These are phyloP conservation scores for Lordiphosa clarofinis DNA, from an alignment of 1,140 invertebrate genomes.

Conservation along the genomic window DNA sequence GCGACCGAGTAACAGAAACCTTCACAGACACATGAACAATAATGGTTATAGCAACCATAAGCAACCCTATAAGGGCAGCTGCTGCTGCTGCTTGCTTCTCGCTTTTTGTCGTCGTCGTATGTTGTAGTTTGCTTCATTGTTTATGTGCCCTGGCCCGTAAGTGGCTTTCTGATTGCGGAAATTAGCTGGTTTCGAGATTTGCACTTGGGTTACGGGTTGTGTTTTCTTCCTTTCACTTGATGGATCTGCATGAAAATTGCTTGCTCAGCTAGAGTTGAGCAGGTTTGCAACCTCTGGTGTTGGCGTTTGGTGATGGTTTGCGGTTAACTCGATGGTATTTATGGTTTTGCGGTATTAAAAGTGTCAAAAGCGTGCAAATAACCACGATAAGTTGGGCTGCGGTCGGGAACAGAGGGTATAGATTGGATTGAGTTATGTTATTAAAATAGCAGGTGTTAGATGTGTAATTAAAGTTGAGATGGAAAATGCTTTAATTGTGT, in stretches of 20 bases:
- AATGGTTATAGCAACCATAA: constrained; percentile 24
- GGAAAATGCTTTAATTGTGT: no score
- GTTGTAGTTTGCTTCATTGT: constrained; percentile 47
- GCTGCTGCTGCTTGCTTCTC: no score
- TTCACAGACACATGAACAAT: constrained; percentile 47
- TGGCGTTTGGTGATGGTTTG: constrained; percentile 33
- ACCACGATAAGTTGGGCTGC: constrained; percentile 32
- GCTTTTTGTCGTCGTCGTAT: neutral
- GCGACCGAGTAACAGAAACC: constrained; percentile 16
- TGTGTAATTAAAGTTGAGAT: no score
- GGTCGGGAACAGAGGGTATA: neutral
- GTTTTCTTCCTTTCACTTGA: constrained; percentile 51
- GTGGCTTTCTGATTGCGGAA: constrained; percentile 74
- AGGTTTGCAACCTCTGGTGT: constrained; percentile 10
- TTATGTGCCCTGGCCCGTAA: constrained; percentile 64
- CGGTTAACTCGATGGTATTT: constrained; percentile 57
- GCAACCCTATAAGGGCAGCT: no score
- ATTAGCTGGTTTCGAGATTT: constrained; percentile 59
- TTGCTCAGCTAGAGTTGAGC: constrained; percentile 29
- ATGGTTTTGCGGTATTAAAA: constrained; percentile 69
- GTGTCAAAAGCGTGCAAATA: constrained; percentile 69
- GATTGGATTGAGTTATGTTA: constrained; percentile 18
- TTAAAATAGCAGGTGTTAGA: neutral
- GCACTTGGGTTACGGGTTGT: constrained; percentile 16
- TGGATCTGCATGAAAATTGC: constrained; percentile 69